These are phyloP conservation scores for Sebastes schlegelii DNA, from an alignment of 2,113 vertebrate genomes.

Conservation along the genomic window DNA sequence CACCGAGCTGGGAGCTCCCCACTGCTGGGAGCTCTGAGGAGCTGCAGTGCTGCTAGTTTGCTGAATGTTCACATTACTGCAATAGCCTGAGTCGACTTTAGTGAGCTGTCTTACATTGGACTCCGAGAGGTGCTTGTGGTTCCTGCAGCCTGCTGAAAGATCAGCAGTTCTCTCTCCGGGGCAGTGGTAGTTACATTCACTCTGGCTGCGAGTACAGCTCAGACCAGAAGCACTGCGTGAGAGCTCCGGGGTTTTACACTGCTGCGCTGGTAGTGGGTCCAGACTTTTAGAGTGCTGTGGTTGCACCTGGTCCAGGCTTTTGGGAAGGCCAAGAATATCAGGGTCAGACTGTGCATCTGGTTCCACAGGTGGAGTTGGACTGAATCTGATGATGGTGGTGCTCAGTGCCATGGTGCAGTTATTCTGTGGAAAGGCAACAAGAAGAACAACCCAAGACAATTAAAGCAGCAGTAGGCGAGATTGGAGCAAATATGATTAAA, in stretches of 20 bases:
- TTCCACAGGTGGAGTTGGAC: conserved; percentile 86
- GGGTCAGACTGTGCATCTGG: conserved; percentile 46
- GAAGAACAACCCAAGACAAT: background rate
- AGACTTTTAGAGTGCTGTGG: conserved; percentile 70
- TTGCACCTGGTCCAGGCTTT: conserved; percentile 49
- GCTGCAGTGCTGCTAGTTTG: conserved; percentile 50
- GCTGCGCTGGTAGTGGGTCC: conserved; percentile 58
- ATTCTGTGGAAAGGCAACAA: conserved; percentile 75
- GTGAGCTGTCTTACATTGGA: conserved; percentile 49
- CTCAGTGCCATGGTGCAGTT: conserved; percentile 87
- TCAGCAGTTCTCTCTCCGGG: conserved; percentile 31
- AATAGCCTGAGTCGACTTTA: conserved; percentile 83
- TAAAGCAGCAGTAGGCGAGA: too few relatives aligned
- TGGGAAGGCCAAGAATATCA: conserved; percentile 25
- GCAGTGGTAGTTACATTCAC: conserved; percentile 64
- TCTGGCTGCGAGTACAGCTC: conserved; percentile 68
- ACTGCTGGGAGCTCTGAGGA: conserved; percentile 61
- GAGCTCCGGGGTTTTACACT: conserved; percentile 57
- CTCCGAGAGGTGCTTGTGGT: conserved; percentile 51
- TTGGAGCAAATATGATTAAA: too few relatives aligned
- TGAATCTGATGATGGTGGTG: conserved; percentile 92
- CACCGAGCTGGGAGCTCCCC: conserved; percentile 41
- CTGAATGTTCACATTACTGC: conserved; percentile 81
- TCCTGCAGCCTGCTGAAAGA: conserved; percentile 23
- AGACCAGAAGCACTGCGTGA: conserved; percentile 52